These are phyloP conservation scores for Meriones psammophilus DNA, from an alignment of 2,797 vertebrate species.

Conservation along the genomic window DNA sequence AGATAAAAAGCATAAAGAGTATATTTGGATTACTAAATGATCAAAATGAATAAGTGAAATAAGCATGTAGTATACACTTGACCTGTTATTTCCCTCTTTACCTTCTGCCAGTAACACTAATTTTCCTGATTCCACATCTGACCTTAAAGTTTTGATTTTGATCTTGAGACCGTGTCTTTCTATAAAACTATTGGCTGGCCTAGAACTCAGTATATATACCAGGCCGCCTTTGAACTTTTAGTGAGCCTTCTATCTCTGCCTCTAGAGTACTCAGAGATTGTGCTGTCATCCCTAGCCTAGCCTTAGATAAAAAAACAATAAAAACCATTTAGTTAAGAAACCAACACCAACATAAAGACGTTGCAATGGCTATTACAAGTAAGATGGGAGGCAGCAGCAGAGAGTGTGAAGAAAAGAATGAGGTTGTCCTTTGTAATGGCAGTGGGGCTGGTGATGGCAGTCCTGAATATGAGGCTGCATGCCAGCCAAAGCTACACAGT, in stretches of 20 bases:
- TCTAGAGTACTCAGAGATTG: background rate
- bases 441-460: background rate
- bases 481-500: background rate
- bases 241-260: background rate
- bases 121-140: background rate
- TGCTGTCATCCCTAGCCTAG: background rate
- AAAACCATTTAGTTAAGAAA: constrained; percentile 21
- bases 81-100: background rate
- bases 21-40: background rate
- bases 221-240: background rate
- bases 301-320: background rate
- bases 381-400: background rate
- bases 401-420: background rate
- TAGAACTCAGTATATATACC: background rate
- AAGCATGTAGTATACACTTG: background rate
- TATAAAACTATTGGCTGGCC: background rate
- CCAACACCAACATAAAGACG: background rate
- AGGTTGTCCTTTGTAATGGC: background rate
- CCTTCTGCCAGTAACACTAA: background rate
- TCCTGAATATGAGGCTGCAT: background rate
- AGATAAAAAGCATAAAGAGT: constrained; percentile 50
- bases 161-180: background rate
- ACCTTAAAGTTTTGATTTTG: background rate
- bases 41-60: constrained; percentile 18
- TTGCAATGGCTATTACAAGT: background rate